Evolutionary conservation across 2,888 invertebrate genomes (phyloP).

Genomic region (Tigriopus californicus): DNA sequence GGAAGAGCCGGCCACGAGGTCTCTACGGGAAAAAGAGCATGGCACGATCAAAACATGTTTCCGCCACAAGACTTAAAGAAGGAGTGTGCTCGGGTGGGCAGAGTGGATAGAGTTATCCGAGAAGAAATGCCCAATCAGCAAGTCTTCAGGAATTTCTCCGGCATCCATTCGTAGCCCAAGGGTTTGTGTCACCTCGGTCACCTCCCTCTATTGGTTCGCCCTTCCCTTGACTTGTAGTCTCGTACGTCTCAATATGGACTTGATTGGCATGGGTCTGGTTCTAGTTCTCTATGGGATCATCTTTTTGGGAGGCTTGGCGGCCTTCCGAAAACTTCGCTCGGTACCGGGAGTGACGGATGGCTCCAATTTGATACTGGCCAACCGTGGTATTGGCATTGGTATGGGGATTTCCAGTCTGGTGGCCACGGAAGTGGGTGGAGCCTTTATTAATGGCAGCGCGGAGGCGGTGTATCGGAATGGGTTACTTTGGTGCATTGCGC

Average conservation of each 20-base stretch:
- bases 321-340: not conserved
- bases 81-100: no score
- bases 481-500: constrained; percentile 5
- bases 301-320: not conserved
- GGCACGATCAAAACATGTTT: no score
- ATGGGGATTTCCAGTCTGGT: not conserved
- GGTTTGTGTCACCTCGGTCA: no score
- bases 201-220: no score
- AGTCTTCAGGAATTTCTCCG: no score
- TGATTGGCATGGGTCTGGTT: not conserved
- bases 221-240: no score
- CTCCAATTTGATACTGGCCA: not conserved
- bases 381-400: not conserved
- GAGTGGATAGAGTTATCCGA: no score
- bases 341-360: not conserved
- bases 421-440: constrained; percentile 10
- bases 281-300: not conserved
- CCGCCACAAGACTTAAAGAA: no score
- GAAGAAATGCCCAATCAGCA: no score
- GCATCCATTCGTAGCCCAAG: no score
- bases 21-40: no score
- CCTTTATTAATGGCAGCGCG: constrained; percentile 10
- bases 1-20: no score
- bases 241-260: not conserved
- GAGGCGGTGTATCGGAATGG: constrained; percentile 6